Conservation (phyloP, 2,113 vertebrate genomes). For the Mormoops blainvillei region DNA sequence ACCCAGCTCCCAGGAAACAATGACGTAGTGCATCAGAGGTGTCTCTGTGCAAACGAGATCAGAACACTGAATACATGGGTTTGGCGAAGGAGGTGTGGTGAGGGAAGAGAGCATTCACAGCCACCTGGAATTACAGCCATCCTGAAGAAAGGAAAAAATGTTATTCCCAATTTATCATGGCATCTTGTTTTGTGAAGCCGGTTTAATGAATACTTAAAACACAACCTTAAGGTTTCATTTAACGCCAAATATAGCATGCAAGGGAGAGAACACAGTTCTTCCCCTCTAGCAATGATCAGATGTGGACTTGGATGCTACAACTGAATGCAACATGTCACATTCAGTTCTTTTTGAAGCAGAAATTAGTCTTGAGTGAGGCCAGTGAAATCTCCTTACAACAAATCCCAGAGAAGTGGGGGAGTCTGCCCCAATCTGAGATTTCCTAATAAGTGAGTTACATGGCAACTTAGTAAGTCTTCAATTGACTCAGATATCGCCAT, state of each 20-base stretch:
- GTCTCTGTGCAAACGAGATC: background rate
- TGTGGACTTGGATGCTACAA: constrained; percentile 50
- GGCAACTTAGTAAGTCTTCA: background rate
- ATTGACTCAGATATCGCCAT: background rate
- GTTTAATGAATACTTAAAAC: background rate
- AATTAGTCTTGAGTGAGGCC: constrained; percentile 28
- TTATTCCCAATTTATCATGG: background rate
- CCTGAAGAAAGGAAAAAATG: constrained; percentile 27
- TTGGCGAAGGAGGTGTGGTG: background rate
- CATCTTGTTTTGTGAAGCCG: background rate
- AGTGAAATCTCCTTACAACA: constrained; percentile 34
- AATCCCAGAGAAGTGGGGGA: background rate
- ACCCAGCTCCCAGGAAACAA: constrained; percentile 18
- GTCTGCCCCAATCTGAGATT: background rate
- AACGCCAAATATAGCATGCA: background rate
- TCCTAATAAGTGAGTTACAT: background rate
- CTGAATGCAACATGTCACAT: constrained; percentile 22
- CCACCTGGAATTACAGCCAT: constrained; percentile 10
- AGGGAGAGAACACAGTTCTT: constrained; percentile 18
- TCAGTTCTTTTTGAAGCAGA: constrained; percentile 67
- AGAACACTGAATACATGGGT: background rate
- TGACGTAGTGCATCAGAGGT: background rate
- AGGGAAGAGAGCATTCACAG: background rate
- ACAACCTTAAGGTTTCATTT: background rate
- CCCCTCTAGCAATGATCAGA: constrained; percentile 40